Percentiles rank a stretch among this genome's conserved stretches.
phyloP scores from a whole-genome alignment of 2,888 invertebrate species.

The Andricus curvator region DNA sequence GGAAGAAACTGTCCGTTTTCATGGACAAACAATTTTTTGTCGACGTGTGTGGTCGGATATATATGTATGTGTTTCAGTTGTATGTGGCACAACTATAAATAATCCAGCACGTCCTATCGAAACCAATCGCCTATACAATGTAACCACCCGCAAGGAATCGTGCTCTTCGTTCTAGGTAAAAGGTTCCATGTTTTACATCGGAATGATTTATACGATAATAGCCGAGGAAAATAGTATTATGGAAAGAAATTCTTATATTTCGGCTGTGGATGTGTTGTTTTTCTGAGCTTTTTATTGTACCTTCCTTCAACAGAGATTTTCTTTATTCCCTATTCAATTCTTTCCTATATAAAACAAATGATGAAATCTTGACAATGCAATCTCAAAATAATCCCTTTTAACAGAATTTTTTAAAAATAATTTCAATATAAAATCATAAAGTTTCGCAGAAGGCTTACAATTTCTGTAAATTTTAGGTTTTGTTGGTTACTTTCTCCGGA shows the following conservation, averaged over 20 bases:
- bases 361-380: too few relatives aligned
- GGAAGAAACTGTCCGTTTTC: slow-evolving; percentile 47
- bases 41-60: not conserved
- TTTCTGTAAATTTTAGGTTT: too few relatives aligned
- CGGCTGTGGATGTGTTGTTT: not conserved
- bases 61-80: not conserved
- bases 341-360: too few relatives aligned
- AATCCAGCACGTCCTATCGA: slow-evolving; percentile 26
- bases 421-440: too few relatives aligned
- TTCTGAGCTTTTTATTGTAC: not conserved
- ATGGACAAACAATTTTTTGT: slow-evolving; percentile 28
- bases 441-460: too few relatives aligned
- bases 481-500: too few relatives aligned
- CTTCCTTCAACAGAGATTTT: not conserved
- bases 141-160: slow-evolving; percentile 29
- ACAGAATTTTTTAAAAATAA: too few relatives aligned
- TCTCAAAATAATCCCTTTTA: too few relatives aligned
- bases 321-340: not conserved
- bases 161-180: slow-evolving; percentile 8
- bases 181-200: slow-evolving; percentile 21
- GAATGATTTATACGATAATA: slow-evolving; percentile 13
- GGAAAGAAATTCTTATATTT: not conserved
- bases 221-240: not conserved
- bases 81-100: slow-evolving; percentile 24
- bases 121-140: slow-evolving; percentile 26